Base-by-base conservation (phyloP, 2,888 invertebrate species). In the Sphaerophoria taeniata region DNA sequence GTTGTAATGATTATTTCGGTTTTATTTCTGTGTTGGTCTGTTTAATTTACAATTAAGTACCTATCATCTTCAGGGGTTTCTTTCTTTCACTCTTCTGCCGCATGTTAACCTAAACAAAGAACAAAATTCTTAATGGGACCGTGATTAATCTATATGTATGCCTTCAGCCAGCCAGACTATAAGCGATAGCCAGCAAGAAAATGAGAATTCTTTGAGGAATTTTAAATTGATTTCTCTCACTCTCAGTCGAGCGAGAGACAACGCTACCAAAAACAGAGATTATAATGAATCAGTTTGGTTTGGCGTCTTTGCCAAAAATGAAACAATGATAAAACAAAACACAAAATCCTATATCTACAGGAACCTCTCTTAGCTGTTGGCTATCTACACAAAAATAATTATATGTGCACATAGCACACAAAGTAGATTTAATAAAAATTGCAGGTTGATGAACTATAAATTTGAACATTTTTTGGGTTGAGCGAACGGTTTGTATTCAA, bases 371-470 rank as follows among this genome's bases (percentile, higher is more conserved):
- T 24, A 24, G 24, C 24, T 24, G 24, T 45, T 45, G 34, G 7
- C 9, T 43, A 9, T 12, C 43, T 7, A 43, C 43, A 0, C 6
- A 9, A 43, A 43, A 43, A 39, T 2, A 63, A 39, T 31, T 33
- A 61, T 7, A 63, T 33, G 33, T 47, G 34, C 14, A 34, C 34
- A 24, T 24, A 24, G 24, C 24, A 24, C 24, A 24, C 24, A 24
- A 24, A 34, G 47, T 47, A 34, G 63, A 63, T 45, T 47, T 14
- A 3, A 24, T 24, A 24, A 24, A 63, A 33, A 63, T 47, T 63
- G 14, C n/a, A 63, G 63, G 63, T 63, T 72, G 39, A 39, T 60
- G 60, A 72, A 60, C 60, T 71, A 36, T 11, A 47, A 61, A 34
- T 71, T 71, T 47, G 31, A 47, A 60, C 49, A 71, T 60, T 51